Evolutionary conservation across 2,888 invertebrate species (phyloP).

Genomic region (Tenthredo livida): DNA sequence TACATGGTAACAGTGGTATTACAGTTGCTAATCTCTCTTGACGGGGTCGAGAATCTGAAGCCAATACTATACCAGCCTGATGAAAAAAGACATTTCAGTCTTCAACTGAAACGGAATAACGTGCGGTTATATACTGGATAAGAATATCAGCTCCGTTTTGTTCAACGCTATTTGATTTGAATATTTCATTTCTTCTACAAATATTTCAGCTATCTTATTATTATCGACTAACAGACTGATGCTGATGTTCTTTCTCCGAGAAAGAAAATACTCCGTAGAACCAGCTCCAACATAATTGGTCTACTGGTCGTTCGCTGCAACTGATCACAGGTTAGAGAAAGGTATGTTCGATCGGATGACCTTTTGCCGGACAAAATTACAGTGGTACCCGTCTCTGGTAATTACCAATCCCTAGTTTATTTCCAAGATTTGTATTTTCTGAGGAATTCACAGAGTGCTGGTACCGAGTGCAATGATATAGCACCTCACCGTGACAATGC

Average conservation of each 20-base stretch:
- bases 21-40: neutral
- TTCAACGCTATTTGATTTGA: neutral
- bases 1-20: neutral
- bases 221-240: neutral
- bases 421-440: conserved; percentile 13
- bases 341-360: conserved; percentile 17
- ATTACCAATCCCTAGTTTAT: neutral
- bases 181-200: neutral
- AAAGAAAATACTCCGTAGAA: neutral
- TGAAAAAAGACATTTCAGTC: neutral
- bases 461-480: neutral
- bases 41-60: neutral
- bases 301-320: conserved; percentile 15
- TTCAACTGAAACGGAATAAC: neutral
- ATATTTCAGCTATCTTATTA: conserved; percentile 12
- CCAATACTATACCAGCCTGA: neutral
- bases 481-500: neutral
- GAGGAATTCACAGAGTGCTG: neutral
- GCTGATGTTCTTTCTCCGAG: neutral
- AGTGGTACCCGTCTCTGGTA: neutral
- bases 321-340: conserved; percentile 44
- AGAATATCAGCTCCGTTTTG: neutral
- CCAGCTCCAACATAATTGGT: conserved; percentile 28
- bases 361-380: conserved; percentile 32
- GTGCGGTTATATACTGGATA: neutral